These are phyloP conservation scores for Drosophila serrata DNA, from an alignment of 1,140 invertebrate genomes.

Conservation along the genomic window DNA sequence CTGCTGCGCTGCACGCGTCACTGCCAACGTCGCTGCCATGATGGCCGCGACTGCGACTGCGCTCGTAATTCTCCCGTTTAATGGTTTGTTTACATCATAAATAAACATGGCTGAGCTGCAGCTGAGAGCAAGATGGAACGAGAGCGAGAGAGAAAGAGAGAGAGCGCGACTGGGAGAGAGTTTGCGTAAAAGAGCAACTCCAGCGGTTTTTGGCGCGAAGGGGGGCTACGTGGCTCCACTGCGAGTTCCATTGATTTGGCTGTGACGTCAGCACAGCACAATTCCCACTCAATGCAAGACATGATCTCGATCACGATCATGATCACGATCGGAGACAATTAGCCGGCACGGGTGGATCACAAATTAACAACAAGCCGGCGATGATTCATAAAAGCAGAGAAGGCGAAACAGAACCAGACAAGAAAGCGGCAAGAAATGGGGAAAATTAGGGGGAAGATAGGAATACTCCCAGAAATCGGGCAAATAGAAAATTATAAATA, in stretches of 20 bases:
- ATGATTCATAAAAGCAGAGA: slow-evolving; percentile 19
- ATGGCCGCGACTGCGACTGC: slow-evolving; percentile 77
- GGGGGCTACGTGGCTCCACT: background rate
- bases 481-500: too few species aligned
- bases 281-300: slow-evolving; percentile 40
- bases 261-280: slow-evolving; percentile 45
- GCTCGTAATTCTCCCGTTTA: slow-evolving; percentile 84
- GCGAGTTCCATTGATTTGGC: slow-evolving; percentile 3
- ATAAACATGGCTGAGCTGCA: slow-evolving; percentile 80
- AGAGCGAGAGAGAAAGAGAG: slow-evolving; percentile 10
- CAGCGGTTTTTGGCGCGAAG: slow-evolving; percentile 68
- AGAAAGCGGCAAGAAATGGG: background rate
- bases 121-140: slow-evolving; percentile 32
- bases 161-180: slow-evolving; percentile 21
- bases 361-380: slow-evolving; percentile 27
- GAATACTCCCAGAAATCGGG: background rate
- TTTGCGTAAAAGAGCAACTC: slow-evolving; percentile 34
- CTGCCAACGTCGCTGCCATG: slow-evolving; percentile 60
- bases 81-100: slow-evolving; percentile 85
- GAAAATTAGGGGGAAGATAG: too few species aligned
- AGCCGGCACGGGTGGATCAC: slow-evolving; percentile 39
- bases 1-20: slow-evolving; percentile 41
- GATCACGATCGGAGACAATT: slow-evolving; percentile 54
- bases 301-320: slow-evolving; percentile 53
- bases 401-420: slow-evolving; percentile 3